Percentiles rank a stretch among this genome's conserved stretches.
Evolutionary conservation across 2,888 invertebrate genomes (phyloP).

Genomic region (Pristionchus maxplancki): DNA sequence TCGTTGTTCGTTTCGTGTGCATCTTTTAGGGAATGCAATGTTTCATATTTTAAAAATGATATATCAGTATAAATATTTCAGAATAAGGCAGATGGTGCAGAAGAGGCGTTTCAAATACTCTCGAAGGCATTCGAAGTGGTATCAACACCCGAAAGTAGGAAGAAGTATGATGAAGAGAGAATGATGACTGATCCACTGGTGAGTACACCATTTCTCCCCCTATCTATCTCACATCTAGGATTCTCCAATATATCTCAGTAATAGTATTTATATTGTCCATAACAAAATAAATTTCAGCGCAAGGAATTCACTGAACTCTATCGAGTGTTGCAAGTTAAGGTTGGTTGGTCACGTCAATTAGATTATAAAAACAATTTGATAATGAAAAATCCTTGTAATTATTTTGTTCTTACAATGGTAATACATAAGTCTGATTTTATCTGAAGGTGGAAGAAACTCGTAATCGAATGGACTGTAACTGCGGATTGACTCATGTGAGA

Average conservation of each 20-base stretch:
- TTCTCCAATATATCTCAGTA: background rate
- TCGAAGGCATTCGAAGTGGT: conserved; percentile 96
- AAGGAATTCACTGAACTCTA: conserved; percentile 54
- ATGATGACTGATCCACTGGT: conserved; percentile 20
- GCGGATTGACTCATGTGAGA: conserved; percentile 91
- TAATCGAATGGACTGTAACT: conserved; percentile 94
- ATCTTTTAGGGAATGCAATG: too few species aligned
- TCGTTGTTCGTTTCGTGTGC: too few species aligned
- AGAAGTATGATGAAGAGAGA: conserved; percentile 38
- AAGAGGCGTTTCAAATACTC: conserved; percentile 95
- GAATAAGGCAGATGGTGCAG: conserved; percentile 84
- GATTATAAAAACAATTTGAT: too few species aligned
- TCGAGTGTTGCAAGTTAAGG: conserved; percentile 54
- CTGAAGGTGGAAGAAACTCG: conserved; percentile 82
- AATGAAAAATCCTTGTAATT: too few species aligned
- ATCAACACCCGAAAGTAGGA: conserved; percentile 86
- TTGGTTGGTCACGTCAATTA: too few species aligned
- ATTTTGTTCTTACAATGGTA: background rate
- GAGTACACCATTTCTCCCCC: background rate
- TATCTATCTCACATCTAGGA: background rate
- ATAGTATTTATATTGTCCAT: background rate
- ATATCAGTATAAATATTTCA: conserved; percentile 35
- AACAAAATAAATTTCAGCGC: conserved; percentile 56
- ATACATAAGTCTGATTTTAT: background rate
- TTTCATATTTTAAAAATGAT: background rate